Evolutionary conservation across 2,888 invertebrate species (phyloP), one percentile per base, ranked within the genome.

Genomic region (Hirudinaria manillensis): DNA sequence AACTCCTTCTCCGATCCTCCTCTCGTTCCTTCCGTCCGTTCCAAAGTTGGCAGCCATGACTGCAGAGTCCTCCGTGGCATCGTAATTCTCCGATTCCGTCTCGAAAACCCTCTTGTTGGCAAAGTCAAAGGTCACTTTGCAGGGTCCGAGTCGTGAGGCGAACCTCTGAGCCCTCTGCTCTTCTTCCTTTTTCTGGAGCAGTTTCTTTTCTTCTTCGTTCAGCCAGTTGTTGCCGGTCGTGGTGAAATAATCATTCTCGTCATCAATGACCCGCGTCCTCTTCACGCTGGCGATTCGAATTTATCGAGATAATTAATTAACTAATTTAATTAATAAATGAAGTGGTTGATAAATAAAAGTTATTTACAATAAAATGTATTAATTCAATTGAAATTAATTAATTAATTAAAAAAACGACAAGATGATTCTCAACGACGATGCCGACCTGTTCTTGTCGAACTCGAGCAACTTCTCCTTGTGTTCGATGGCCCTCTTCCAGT

Each of bases 241-340:
- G 3, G 83, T 80, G 81, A 93, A 98, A 85, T 97, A 97, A 85
- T 97, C 97, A 78, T 91, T 90, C 84, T 97, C 94, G 83, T 97
- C 97, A 84, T 98, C 97, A 67, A 92, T 93, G 7, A 94, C 92
- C 82, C 89, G 89, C 0, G 88, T 88, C 75, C 92, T 89, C 56
- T 89, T 88, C 80, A 90, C 90, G 82, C 92, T 91, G 81, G 34
- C 83, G 81, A 7, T 36, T n/a, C n/a, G 55, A 19, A 29, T 24
- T 61, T 24, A 29, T 19, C 13, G 19, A 19, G 13, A 29, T 24
- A 61, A 24, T 29, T 21, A 27, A 7, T 61, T 2, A 51, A 21
- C 16, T 51, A 24, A 71, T 3, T 45, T 16, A 45, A 36, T 36
- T 36, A 34, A 34, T 29, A 21, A 19, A 13, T 66, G 19, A 27